Conservation (phyloP, 2,113 vertebrate species). For the Nothobranchius furzeri region DNA sequence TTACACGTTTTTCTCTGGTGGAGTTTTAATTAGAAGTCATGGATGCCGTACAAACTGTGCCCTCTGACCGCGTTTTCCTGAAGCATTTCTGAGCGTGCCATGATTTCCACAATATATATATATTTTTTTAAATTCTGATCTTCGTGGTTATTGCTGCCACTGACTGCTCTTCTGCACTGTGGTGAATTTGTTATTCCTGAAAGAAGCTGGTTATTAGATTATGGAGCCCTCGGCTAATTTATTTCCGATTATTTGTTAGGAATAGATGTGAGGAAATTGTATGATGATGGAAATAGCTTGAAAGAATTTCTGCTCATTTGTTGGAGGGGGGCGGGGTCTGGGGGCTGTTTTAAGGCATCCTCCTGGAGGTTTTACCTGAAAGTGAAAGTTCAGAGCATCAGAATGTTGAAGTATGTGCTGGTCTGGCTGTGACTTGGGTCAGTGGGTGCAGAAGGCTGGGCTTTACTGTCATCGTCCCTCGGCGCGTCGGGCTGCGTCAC, state of each 20-base stretch:
- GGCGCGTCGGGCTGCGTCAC: conserved; percentile 46
- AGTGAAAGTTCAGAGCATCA: conserved; percentile 31
- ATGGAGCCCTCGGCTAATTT: too few species aligned
- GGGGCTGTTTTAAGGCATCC: too few species aligned
- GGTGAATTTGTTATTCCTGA: too few species aligned
- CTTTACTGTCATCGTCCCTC: conserved; percentile 69
- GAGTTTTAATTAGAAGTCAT: background rate
- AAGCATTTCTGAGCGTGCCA: background rate
- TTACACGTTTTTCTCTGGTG: background rate
- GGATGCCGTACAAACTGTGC: background rate
- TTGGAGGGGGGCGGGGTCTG: too few species aligned
- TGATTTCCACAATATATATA: background rate
- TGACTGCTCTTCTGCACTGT: too few species aligned
- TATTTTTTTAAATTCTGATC: too few species aligned
- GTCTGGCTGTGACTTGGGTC: conserved; percentile 70
- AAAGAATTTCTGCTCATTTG: too few species aligned
- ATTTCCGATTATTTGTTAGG: too few species aligned
- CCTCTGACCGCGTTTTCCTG: background rate
- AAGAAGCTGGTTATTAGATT: too few species aligned
- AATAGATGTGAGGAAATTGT: too few species aligned
- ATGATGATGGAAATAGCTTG: too few species aligned
- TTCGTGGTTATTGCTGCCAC: background rate
- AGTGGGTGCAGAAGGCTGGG: conserved; percentile 76
- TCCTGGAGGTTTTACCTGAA: background rate
- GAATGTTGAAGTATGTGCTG: conserved; percentile 37